Conservation (phyloP, 2,113 vertebrate genomes). For the Brienomyrus longianalis region DNA sequence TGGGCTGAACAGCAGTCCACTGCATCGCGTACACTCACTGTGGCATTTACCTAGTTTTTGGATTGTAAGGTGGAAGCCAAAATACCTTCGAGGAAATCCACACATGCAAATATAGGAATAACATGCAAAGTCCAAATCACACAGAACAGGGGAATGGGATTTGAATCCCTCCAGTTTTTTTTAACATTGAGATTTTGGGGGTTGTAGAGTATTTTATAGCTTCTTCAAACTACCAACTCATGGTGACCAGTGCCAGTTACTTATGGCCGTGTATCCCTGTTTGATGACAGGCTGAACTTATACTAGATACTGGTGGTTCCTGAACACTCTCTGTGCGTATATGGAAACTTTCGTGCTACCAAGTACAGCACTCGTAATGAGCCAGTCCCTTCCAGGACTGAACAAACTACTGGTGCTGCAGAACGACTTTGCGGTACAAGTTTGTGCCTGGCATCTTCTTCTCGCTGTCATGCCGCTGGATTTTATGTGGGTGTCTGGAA, state of each 20-base stretch:
- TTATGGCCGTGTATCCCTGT: no score
- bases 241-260: background rate
- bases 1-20: background rate
- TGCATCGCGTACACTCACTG: background rate
- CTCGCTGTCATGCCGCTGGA: background rate
- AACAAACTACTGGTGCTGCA: background rate
- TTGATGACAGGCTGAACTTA: background rate
- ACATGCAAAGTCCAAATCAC: background rate
- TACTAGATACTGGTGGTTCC: background rate
- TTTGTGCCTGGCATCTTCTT: background rate
- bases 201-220: background rate
- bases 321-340: background rate
- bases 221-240: background rate
- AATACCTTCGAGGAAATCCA: background rate
- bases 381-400: background rate
- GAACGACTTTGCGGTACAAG: background rate
- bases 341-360: background rate
- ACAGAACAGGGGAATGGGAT: background rate
- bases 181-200: background rate
- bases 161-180: background rate
- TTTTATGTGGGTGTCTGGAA: background rate
- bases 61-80: background rate
- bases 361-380: background rate
- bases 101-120: background rate
- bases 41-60: background rate